phyloP scores from a whole-genome alignment of 2,888 invertebrate genomes.

The Meteorus cinctellus region DNA sequence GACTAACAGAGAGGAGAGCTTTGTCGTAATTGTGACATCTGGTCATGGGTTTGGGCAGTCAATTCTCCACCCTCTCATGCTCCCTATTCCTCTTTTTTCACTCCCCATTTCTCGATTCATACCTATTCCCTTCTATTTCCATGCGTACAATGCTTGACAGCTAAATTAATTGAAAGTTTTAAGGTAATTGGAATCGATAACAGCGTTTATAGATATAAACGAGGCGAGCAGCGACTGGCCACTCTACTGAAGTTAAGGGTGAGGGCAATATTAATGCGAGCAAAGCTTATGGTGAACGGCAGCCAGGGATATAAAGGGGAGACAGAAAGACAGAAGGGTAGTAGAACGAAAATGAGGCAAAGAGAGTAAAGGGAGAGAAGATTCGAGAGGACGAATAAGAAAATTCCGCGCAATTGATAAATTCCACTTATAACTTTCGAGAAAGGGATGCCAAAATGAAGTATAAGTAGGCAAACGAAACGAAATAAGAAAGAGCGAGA shows the following conservation, averaged over 20 bases:
- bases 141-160: constrained; percentile 57
- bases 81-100: background rate
- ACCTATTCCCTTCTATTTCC: constrained; percentile 16
- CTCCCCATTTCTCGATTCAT: constrained; percentile 15
- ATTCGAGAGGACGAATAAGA: constrained; percentile 9
- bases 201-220: constrained; percentile 40
- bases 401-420: constrained; percentile 23
- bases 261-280: background rate
- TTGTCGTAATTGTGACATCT: constrained; percentile 59
- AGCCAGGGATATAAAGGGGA: constrained; percentile 15
- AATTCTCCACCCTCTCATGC: background rate
- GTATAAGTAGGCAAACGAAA: background rate
- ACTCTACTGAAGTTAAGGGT: constrained; percentile 18
- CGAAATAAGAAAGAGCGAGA: background rate
- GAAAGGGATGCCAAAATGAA: background rate
- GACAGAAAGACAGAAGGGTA: background rate
- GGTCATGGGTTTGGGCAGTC: constrained; percentile 47
- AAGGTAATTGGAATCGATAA: constrained; percentile 65
- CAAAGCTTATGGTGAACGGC: background rate
- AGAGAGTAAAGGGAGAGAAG: background rate
- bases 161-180: constrained; percentile 67
- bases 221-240: constrained; percentile 30
- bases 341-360: background rate
- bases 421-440: constrained; percentile 18
- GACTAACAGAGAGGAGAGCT: constrained; percentile 44